phyloP scores from a whole-genome alignment of 1,140 invertebrate genomes.

The Cyclargus thomasi region DNA sequence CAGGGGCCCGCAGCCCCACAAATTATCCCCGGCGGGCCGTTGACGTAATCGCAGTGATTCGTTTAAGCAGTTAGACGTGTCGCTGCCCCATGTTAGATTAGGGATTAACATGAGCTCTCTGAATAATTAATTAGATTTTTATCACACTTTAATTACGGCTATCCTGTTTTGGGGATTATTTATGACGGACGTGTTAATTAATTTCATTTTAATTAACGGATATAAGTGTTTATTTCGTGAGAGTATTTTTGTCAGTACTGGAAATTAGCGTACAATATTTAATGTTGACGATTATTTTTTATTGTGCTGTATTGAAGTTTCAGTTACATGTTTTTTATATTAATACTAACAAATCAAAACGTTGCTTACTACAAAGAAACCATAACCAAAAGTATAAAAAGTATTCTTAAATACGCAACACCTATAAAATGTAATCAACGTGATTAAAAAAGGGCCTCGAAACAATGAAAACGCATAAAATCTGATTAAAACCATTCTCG shows the following conservation, averaged over 20 bases:
- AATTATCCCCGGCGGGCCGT: conserved; percentile 34
- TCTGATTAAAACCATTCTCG: conserved; percentile 4
- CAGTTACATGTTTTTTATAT: too few relatives aligned
- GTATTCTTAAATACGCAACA: neutral
- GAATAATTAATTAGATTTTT: conserved; percentile 30
- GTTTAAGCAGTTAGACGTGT: conserved; percentile 32
- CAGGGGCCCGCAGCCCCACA: conserved; percentile 29
- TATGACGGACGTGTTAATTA: neutral
- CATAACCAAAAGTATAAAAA: neutral
- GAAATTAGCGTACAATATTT: too few relatives aligned
- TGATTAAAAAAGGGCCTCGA: neutral
- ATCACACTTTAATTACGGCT: conserved; percentile 19
- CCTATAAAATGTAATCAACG: neutral
- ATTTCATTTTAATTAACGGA: neutral
- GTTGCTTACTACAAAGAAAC: neutral
- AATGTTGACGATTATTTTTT: too few relatives aligned
- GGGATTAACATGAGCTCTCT: conserved; percentile 24
- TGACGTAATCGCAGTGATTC: conserved; percentile 33
- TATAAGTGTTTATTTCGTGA: too few relatives aligned
- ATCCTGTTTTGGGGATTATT: neutral
- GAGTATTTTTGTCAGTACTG: too few relatives aligned
- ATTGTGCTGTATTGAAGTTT: too few relatives aligned
- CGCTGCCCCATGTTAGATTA: conserved; percentile 26
- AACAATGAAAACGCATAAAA: conserved; percentile 1
- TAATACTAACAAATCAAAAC: too few relatives aligned